phyloP scores from a whole-genome alignment of 1,140 invertebrate species.

The Spodoptera litura region DNA sequence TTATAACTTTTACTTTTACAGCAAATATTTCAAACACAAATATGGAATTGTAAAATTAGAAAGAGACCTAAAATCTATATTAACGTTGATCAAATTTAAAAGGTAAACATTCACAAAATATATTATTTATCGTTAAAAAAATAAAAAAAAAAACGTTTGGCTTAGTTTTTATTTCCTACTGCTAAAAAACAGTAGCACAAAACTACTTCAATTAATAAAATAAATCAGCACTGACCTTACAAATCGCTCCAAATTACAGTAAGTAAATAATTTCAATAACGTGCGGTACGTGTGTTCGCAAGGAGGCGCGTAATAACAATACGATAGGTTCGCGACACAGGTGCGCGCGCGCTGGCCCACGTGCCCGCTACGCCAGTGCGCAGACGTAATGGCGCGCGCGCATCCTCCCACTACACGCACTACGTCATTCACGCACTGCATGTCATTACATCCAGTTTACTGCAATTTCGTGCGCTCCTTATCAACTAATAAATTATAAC shows the following conservation, averaged over 20 bases:
- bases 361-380: conserved; percentile 51
- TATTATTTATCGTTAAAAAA: too few relatives aligned
- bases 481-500: background rate
- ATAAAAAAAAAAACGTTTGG: too few relatives aligned
- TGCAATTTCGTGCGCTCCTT: conserved; percentile 11
- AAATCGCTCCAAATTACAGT: background rate
- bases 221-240: conserved; percentile 48
- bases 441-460: conserved; percentile 39
- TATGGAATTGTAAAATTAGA: too few relatives aligned
- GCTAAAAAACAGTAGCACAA: background rate
- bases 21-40: too few relatives aligned
- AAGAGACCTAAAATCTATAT: too few relatives aligned
- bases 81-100: too few relatives aligned
- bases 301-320: background rate
- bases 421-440: conserved; percentile 24
- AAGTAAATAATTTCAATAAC: conserved; percentile 6
- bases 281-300: background rate
- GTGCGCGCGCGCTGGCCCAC: conserved; percentile 54
- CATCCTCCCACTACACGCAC: conserved; percentile 39
- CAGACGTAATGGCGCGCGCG: conserved; percentile 55
- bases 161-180: too few relatives aligned
- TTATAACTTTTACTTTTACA: too few relatives aligned
- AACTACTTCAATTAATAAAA: background rate
- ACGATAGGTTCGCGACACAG: conserved; percentile 34
- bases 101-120: too few relatives aligned